Base-by-base conservation (phyloP, 2,888 invertebrate genomes). In the Argyresthia goedartella region DNA sequence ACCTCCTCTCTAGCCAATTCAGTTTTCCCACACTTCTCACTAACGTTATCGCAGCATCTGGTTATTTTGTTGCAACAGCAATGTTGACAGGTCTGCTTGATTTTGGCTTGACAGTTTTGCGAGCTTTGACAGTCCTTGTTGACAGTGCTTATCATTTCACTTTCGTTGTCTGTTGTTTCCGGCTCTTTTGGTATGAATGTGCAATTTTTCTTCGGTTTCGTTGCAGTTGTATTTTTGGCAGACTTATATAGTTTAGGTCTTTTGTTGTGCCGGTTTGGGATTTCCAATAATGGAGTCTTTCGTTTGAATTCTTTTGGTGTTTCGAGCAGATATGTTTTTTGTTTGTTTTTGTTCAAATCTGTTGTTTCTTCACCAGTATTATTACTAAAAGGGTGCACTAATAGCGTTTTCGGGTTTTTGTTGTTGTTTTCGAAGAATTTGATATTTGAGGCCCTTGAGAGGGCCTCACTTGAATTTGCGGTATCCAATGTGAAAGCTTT, bases 401-500 rank as follows among this genome's bases (percentile, higher is more conserved):
- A 59, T 10, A 82, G 51, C 0, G 84, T 84, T 64, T 77, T 81
- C 0, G 74, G 53, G 0, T 14, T 10, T 55, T 49, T 9, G 25
- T 36, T 42, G 49, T 56, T 49, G 50, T 52, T 45, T 13, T 14
- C 16, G 4, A 34, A 25, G 4, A 6, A 10, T 1, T 16, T 47
- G 15, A 8, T 42, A n/a, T 49, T 54, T 67, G 76, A 76, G 73
- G 77, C 80, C 74, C 81, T 69, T 56, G 60, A 53, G 0, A 75
- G 74, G 85, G 85, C 84, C 84, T 71, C 75, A 44, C 56, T 42
- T 0, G 53, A 39, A 7, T 65, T 64, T 67, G 54, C 64, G 61
- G 77, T 55, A 84, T 79, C 85, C 85, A 85, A 84, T 76, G 75
- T 85, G 85, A 68, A 58, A 15, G 66, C 52, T 65, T 79, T 64